These are phyloP conservation scores for Rhizomys pruinosus DNA, from an alignment of 2,113 vertebrate genomes.

Conservation along the genomic window DNA sequence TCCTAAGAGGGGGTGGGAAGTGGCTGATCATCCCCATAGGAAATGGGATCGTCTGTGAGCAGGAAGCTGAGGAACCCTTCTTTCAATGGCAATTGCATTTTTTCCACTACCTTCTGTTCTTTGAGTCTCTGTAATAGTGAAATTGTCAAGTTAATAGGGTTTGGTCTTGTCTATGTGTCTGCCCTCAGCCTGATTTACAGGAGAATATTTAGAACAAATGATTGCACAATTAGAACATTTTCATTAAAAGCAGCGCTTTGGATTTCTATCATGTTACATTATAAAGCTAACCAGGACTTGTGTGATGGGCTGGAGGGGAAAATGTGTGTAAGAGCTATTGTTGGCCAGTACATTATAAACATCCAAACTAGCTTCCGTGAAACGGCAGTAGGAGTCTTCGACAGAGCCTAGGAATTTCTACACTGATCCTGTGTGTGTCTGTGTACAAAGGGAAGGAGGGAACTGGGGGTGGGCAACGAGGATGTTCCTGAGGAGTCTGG, in stretches of 20 bases:
- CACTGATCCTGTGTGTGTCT: constrained; percentile 25
- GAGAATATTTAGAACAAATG: constrained; percentile 52
- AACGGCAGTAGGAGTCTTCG: constrained; percentile 32
- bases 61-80: constrained; percentile 29
- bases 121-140: constrained; percentile 18
- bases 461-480: neutral
- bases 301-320: neutral
- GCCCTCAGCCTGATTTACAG: neutral
- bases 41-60: neutral
- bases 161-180: constrained; percentile 29
- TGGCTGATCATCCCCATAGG: constrained; percentile 33
- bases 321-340: neutral
- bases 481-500: neutral
- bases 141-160: constrained; percentile 30
- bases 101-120: constrained; percentile 39
- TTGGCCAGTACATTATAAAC: constrained; percentile 49
- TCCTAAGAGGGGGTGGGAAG: constrained; percentile 59
- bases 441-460: constrained; percentile 52
- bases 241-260: constrained; percentile 56
- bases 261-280: constrained; percentile 46
- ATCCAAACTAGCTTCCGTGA: constrained; percentile 23
- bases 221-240: constrained; percentile 68
- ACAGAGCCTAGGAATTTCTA: constrained; percentile 44
- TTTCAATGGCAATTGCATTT: constrained; percentile 55
- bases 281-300: constrained; percentile 44